Conservation (phyloP, 2,888 invertebrate species). For the Drosophila emarginata region DNA sequence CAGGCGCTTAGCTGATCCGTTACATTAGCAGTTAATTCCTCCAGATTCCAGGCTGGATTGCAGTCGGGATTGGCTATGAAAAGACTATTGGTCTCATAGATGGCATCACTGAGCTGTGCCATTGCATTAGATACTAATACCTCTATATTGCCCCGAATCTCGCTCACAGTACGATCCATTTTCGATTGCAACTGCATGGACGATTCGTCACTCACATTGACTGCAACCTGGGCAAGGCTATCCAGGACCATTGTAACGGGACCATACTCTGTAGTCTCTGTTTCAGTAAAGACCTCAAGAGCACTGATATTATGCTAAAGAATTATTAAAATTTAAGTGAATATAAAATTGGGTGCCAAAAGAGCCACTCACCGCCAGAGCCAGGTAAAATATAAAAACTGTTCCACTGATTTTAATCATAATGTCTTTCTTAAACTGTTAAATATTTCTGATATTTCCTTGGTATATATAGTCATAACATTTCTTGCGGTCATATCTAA, state of each 20-base stretch:
- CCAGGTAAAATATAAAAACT: constrained; percentile 37
- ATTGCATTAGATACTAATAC: constrained; percentile 50
- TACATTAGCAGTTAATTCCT: constrained; percentile 58
- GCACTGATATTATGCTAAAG: constrained; percentile 11
- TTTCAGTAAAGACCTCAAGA: constrained; percentile 11
- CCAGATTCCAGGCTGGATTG: constrained; percentile 56
- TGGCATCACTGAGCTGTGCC: constrained; percentile 49
- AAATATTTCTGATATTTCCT: neutral
- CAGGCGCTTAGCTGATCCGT: constrained; percentile 55
- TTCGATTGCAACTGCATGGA: constrained; percentile 55
- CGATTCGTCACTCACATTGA: constrained; percentile 56
- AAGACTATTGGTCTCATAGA: constrained; percentile 58
- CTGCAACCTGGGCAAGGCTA: constrained; percentile 58
- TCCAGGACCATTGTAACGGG: constrained; percentile 65
- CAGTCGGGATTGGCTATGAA: constrained; percentile 56
- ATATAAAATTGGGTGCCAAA: neutral
- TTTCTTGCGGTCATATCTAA: neutral
- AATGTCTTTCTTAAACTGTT: constrained; percentile 28
- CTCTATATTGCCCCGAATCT: constrained; percentile 58
- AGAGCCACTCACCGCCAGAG: constrained; percentile 42
- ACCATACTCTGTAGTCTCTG: constrained; percentile 58
- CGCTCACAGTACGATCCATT: constrained; percentile 44
- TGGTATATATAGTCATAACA: constrained; percentile 33
- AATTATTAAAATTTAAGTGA: neutral
- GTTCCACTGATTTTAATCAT: constrained; percentile 38